Conservation (phyloP, 2,888 invertebrate species). For the Cataglyphis cursor region DNA sequence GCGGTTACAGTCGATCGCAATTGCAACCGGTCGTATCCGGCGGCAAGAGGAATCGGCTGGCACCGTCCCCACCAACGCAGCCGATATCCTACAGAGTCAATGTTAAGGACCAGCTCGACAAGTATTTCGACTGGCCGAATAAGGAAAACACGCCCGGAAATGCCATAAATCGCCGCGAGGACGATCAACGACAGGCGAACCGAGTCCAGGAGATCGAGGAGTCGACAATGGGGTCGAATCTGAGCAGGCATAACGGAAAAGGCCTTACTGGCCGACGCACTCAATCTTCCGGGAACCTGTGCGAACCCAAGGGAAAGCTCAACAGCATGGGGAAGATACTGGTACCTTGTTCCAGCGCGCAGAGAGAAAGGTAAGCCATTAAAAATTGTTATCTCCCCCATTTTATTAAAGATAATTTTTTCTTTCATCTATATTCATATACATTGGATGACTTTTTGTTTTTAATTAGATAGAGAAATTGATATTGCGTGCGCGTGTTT, state of each 20-base stretch:
- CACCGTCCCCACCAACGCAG: conserved; percentile 72
- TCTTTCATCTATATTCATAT: background rate
- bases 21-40: conserved; percentile 69
- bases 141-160: conserved; percentile 83
- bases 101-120: conserved; percentile 79
- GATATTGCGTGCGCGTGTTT: background rate
- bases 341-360: conserved; percentile 83
- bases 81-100: conserved; percentile 79
- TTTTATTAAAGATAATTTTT: background rate
- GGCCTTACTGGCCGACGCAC: conserved; percentile 91
- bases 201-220: conserved; percentile 45
- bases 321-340: conserved; percentile 84
- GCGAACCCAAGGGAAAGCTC: conserved; percentile 87
- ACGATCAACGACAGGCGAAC: conserved; percentile 25
- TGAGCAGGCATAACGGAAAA: conserved; percentile 92
- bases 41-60: conserved; percentile 67
- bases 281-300: conserved; percentile 92
- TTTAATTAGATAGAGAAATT: background rate
- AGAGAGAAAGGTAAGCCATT: conserved; percentile 80
- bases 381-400: background rate
- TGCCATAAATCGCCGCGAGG: conserved; percentile 73
- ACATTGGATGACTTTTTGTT: background rate
- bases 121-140: conserved; percentile 82
- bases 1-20: conserved; percentile 74
- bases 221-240: conserved; percentile 92